These are phyloP conservation scores for Coenobita brevimanus DNA, from an alignment of 1,140 invertebrate genomes.

Conservation along the genomic window DNA sequence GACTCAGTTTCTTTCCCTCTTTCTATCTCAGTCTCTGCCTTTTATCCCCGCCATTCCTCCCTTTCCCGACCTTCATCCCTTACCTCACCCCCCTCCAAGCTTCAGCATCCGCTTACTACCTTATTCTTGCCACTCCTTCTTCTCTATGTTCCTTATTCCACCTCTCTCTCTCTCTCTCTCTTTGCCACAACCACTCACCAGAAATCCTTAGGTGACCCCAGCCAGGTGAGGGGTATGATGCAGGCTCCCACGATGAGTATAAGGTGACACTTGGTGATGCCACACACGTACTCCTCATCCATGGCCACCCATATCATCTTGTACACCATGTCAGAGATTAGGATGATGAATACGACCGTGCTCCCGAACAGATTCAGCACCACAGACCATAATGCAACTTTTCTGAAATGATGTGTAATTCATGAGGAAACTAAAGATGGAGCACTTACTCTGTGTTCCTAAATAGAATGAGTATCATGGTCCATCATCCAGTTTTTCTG, in stretches of 20 bases:
- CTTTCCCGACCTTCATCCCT: background rate
- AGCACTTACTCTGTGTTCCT: background rate
- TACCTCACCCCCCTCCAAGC: background rate
- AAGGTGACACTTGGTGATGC: constrained; percentile 77
- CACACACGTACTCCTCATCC: constrained; percentile 58
- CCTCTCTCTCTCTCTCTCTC: background rate
- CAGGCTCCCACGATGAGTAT: constrained; percentile 79
- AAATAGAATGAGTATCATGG: too few species aligned
- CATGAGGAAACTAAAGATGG: background rate
- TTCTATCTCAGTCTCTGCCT: background rate
- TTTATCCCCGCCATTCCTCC: background rate
- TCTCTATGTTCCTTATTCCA: background rate
- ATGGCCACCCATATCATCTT: constrained; percentile 70
- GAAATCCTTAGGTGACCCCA: constrained; percentile 84
- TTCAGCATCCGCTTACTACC: background rate
- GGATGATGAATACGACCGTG: constrained; percentile 81
- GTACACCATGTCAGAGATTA: constrained; percentile 78
- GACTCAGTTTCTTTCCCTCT: background rate
- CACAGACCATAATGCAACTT: constrained; percentile 35
- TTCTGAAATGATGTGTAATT: constrained; percentile 16
- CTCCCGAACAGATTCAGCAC: constrained; percentile 81
- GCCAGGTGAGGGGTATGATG: constrained; percentile 80
- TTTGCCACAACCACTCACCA: constrained; percentile 79
- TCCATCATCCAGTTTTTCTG: too few species aligned
- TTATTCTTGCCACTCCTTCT: background rate